Evolutionary conservation across 1,140 invertebrate genomes (phyloP).

Genomic region (Drosophila busckii): DNA sequence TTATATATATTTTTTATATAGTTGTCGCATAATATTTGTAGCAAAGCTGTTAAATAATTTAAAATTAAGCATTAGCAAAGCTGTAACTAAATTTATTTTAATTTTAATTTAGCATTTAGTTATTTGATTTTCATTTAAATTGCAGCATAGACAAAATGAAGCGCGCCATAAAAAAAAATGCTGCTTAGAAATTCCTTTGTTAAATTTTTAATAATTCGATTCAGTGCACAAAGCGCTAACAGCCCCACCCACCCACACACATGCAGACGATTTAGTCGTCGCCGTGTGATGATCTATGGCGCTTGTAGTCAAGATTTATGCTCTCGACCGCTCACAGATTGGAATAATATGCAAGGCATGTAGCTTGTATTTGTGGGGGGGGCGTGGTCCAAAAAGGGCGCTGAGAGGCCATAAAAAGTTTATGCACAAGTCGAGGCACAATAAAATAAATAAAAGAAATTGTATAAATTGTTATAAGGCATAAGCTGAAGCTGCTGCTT

Average conservation of each 20-base stretch:
- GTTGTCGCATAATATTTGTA: too few relatives aligned
- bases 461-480: constrained; percentile 67
- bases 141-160: too few relatives aligned
- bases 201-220: constrained; percentile 67
- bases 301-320: constrained; percentile 66
- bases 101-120: too few relatives aligned
- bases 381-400: background rate
- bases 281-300: constrained; percentile 64
- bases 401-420: constrained; percentile 58
- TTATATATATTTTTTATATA: too few relatives aligned
- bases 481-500: constrained; percentile 16
- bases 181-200: too few relatives aligned
- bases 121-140: too few relatives aligned
- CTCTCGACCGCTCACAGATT: constrained; percentile 40
- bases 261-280: constrained; percentile 44
- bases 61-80: too few relatives aligned
- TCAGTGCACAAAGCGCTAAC: constrained; percentile 16
- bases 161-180: too few relatives aligned
- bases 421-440: constrained; percentile 50
- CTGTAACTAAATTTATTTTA: too few relatives aligned
- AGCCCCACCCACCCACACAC: background rate
- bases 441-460: constrained; percentile 70
- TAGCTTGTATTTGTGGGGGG: background rate
- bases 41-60: too few relatives aligned
- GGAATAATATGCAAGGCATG: constrained; percentile 50